These are phyloP conservation scores for Alentia gelatinosa DNA, from an alignment of 2,888 invertebrate genomes.

Conservation along the genomic window DNA sequence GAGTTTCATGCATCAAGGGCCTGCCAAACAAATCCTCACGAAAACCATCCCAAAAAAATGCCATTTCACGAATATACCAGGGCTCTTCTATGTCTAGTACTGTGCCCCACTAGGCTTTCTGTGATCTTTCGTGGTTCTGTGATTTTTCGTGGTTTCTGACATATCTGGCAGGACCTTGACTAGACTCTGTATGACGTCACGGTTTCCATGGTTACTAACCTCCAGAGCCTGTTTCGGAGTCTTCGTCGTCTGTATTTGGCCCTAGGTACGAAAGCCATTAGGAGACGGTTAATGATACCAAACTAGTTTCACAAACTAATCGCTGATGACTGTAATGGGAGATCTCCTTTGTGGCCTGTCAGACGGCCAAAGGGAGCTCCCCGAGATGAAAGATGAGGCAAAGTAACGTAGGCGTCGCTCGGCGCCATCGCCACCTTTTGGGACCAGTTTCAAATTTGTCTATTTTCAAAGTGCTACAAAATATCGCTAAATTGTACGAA, in stretches of 20 bases:
- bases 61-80: background rate
- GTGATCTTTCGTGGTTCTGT: background rate
- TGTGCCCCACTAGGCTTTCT: background rate
- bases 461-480: too few relatives aligned
- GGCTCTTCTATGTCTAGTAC: background rate
- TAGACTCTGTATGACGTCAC: background rate
- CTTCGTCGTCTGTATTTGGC: constrained; percentile 42
- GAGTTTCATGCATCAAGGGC: background rate
- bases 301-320: background rate
- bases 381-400: too few relatives aligned
- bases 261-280: constrained; percentile 20
- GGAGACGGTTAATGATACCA: background rate
- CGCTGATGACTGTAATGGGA: background rate
- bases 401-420: too few relatives aligned
- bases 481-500: too few relatives aligned
- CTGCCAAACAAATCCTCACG: background rate
- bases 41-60: background rate
- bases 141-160: too few relatives aligned
- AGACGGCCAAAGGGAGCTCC: too few relatives aligned
- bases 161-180: background rate
- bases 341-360: too few relatives aligned
- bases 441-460: too few relatives aligned
- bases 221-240: constrained; percentile 6
- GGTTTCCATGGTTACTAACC: background rate
- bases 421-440: too few relatives aligned